Percentiles rank a stretch among this genome's conserved stretches.
Evolutionary conservation across 2,113 vertebrate genomes (phyloP).

Genomic region (Archilochus colubris): DNA sequence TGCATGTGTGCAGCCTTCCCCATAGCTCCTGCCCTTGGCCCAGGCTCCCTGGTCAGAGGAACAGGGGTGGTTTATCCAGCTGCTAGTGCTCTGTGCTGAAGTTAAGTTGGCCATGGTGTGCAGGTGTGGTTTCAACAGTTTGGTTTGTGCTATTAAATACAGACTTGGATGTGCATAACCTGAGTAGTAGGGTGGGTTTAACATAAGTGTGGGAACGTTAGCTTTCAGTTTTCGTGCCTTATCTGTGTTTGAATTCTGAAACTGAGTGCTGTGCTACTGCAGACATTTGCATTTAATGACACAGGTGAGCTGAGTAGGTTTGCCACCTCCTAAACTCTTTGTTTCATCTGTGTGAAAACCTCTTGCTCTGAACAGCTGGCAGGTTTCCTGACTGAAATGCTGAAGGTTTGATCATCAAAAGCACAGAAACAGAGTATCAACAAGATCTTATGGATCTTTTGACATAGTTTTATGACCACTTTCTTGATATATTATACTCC

Average conservation of each 20-base stretch:
- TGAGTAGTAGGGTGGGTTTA: constrained; percentile 31
- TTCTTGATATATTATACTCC: background rate
- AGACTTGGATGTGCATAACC: background rate
- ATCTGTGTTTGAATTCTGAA: constrained; percentile 38
- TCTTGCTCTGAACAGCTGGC: background rate
- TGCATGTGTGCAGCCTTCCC: background rate
- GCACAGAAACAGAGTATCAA: constrained; percentile 9
- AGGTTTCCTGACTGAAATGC: background rate
- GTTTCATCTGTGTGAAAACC: background rate
- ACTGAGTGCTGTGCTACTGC: background rate
- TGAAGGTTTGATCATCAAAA: constrained; percentile 13
- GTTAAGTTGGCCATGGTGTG: background rate
- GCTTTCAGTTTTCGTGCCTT: constrained; percentile 38
- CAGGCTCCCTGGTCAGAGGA: background rate
- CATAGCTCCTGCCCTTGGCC: background rate
- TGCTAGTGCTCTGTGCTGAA: background rate
- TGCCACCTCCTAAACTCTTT: constrained; percentile 10
- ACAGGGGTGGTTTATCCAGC: background rate
- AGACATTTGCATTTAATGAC: constrained; percentile 36
- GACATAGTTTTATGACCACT: background rate
- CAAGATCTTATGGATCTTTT: background rate
- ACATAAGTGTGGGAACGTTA: background rate
- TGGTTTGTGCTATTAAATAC: constrained; percentile 1
- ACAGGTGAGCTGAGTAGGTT: background rate
- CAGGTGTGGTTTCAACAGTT: background rate